Base-by-base conservation (phyloP, 2,888 invertebrate genomes). In the Melanargia galathea region DNA sequence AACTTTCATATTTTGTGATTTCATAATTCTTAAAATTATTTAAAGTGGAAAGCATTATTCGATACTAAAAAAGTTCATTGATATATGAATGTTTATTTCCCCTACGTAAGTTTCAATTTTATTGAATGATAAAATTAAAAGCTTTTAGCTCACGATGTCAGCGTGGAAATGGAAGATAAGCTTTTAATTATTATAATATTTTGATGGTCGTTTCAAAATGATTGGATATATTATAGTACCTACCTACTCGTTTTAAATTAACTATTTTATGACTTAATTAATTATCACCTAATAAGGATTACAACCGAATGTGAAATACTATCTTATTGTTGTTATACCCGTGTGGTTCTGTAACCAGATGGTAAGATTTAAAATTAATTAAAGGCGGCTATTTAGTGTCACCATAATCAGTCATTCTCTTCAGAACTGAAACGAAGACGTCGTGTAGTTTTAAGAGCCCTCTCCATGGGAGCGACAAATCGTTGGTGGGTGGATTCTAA, bases 121-220 rank as follows among this genome's bases (percentile, higher is more conserved):
- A 58, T 56, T 56, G 26, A 45, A 58, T 16, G n/a, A 48, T 58
- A 48, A 45, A 57, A 30, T 33, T 30, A 20, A 58, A 58, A 48
- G 46, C 58, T 48, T 58, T 48, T 35, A 58, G 33, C 58, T 35
- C 22, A 35, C 46, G 38, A 64, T 59, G 48, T 59, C 62, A 62
- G 52, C 56, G 43, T 67, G 62, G 62, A 60, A 59, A 62, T 52
- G 48, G 57, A 65, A 64, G 67, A 67, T 67, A 65, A 67, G 60
- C 60, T 60, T 57, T 46, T 52, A 60, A 60, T 43, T 43, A 43
- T 43, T 57, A 64, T 67, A 56, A 58, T 60, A 65, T 56, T 64
- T 54, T 57, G 64, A 62, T 62, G 51, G 57, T 18, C 16, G 59
- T 52, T 62, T 62, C 56, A 60, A 67, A 65, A 58, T 62, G 60